Base-by-base conservation (phyloP, 2,888 invertebrate species). In the Drosophila multiciliata region DNA sequence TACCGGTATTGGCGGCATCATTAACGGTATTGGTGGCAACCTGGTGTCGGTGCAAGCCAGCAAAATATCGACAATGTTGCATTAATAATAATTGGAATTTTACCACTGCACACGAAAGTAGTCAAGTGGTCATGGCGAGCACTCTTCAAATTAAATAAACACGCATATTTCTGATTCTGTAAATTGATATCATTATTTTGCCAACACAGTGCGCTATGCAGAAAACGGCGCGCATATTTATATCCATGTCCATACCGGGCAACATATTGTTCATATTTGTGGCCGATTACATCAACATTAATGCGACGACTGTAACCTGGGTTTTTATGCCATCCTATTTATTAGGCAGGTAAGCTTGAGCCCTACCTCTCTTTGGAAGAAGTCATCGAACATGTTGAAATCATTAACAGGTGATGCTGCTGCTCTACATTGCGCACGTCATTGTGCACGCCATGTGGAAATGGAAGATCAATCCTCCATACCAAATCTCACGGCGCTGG, bases 1-100 rank as follows among this genome's bases (percentile, higher is more conserved):
- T 97, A 93, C 97, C 98, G 4, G 29, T 29, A 29, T 29, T 29
- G 29, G 29, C 29, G 29, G 29, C 29, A 97, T 98, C 69, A 97
- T 98, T 75, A 98, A 98, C 91, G 98, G 98, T 32, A 97, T 98
- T 83, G 98, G 98, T 49, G 98, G 98, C 8, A 98, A 98, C 93
- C 94, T 98, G 90, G 98, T 97, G 11, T 92, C 92, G 42, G 97
- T 98, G n/a, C 98, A 98, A 93, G 96, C 97, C 1, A 97, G 97
- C 70, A 95, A 97, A 84, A 96, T 97, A 90, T 97, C 98, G 35
- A 98, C 98, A 1, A 95, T 96, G 93, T 94, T 98, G 38, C 98
- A 98, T 92, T 96, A 96, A 92, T 96, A 11, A 94, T 96, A 17
- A 95, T 96, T 82, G 97, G 97, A 54, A 94, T 96, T 54, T 94